Evolutionary conservation across 2,888 invertebrate genomes (phyloP).

Genomic region (Acrocera orbiculus): DNA sequence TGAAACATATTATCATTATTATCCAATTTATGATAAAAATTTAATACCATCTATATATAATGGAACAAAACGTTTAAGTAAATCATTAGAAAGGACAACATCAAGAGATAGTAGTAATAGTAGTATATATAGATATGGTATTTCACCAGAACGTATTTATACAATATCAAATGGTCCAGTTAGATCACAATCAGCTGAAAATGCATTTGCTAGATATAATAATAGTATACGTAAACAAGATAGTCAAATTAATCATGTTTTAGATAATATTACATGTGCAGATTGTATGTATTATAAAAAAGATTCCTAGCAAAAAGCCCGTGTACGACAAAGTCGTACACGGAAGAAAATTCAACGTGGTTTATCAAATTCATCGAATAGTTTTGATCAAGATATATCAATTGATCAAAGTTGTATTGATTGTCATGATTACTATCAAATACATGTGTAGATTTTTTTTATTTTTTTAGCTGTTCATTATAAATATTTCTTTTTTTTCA

Average conservation of each 20-base stretch:
- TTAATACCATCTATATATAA: conserved; percentile 26
- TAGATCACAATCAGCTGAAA: conserved; percentile 30
- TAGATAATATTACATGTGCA: conserved; percentile 54
- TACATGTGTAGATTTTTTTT: conserved; percentile 43
- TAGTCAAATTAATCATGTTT: conserved; percentile 37
- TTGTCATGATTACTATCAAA: conserved; percentile 35
- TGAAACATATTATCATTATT: conserved; percentile 28
- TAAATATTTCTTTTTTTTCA: too few relatives aligned
- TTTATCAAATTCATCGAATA: conserved; percentile 15
- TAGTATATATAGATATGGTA: conserved; percentile 22
- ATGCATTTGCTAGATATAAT: conserved; percentile 25
- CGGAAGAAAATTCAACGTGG: conserved; percentile 35
- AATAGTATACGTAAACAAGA: conserved; percentile 29
- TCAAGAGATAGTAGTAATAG: conserved; percentile 28
- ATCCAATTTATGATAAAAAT: conserved; percentile 29
- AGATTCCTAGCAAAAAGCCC: conserved; percentile 47
- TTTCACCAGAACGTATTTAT: conserved; percentile 28
- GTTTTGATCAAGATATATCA: conserved; percentile 14
- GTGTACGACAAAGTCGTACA: conserved; percentile 42
- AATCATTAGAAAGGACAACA: conserved; percentile 28
- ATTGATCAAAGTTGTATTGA: conserved; percentile 24
- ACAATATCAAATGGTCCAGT: conserved; percentile 21
- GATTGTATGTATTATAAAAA: conserved; percentile 51
- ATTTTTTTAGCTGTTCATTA: too few relatives aligned
- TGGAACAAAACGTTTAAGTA: conserved; percentile 21